phyloP scores from a whole-genome alignment of 2,888 invertebrate genomes.

The Thyatira batis region DNA sequence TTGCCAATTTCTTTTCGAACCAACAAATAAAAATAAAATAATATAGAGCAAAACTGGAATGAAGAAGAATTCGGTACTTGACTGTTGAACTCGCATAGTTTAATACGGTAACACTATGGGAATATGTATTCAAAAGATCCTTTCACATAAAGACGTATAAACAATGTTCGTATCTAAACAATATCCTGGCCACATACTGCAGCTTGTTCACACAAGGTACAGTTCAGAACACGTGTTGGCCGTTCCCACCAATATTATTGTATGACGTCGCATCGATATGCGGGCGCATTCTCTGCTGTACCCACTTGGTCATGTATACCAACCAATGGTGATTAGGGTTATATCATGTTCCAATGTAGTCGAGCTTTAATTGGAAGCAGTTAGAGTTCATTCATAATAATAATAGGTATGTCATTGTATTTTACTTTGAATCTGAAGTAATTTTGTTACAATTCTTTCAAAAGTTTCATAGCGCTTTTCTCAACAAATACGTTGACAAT shows the following conservation, averaged over 20 bases:
- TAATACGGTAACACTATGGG: neutral
- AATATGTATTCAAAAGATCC: neutral
- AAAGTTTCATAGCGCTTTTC: no score
- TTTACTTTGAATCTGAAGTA: no score
- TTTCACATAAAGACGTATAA: constrained; percentile 19
- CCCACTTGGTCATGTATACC: constrained; percentile 13
- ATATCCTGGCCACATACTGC: constrained; percentile 40
- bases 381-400: neutral
- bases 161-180: constrained; percentile 41
- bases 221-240: constrained; percentile 60
- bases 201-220: constrained; percentile 59
- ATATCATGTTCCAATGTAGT: constrained; percentile 19
- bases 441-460: no score
- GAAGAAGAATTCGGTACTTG: no score
- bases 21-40: no score
- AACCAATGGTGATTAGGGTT: constrained; percentile 18
- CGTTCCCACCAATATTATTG: constrained; percentile 52
- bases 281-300: constrained; percentile 60
- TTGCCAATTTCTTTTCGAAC: no score
- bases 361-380: neutral
- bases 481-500: no score
- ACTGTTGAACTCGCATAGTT: no score
- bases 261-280: constrained; percentile 44
- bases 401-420: no score
- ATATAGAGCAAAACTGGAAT: no score